phyloP scores from a whole-genome alignment of 2,113 vertebrate species.

The Mola mola region DNA sequence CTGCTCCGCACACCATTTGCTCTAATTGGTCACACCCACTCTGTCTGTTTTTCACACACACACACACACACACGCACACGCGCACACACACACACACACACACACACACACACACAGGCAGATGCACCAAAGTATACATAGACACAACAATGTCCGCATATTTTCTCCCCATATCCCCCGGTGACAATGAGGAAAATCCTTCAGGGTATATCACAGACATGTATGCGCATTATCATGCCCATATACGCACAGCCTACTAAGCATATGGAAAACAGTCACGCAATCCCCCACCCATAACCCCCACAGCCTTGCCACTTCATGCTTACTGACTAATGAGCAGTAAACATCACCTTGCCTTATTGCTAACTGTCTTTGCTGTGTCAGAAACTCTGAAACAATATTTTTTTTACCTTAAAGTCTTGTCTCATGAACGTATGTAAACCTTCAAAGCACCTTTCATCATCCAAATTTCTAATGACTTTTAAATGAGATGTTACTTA shows the following conservation, averaged over 20 bases:
- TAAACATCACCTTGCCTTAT: not conserved
- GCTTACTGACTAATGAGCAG: slow-evolving; percentile 23
- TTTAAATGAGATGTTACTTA: slow-evolving; percentile 1
- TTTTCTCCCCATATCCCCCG: slow-evolving; percentile 24
- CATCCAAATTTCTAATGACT: not conserved
- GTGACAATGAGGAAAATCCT: slow-evolving; percentile 55
- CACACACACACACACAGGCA: slow-evolving; percentile 28
- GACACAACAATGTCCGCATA: slow-evolving; percentile 52
- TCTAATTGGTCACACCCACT: slow-evolving; percentile 67
- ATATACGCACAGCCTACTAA: slow-evolving; percentile 49
- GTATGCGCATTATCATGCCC: slow-evolving; percentile 48
- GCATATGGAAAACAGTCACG: slow-evolving; percentile 63
- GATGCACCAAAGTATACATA: slow-evolving; percentile 41
- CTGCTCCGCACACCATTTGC: slow-evolving; percentile 60
- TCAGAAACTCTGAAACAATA: not conserved
- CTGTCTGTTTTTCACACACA: slow-evolving; percentile 7
- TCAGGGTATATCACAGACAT: slow-evolving; percentile 56
- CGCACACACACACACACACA: slow-evolving; percentile 21
- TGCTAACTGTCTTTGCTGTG: not conserved
- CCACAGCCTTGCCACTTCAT: slow-evolving; percentile 21
- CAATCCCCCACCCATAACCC: slow-evolving; percentile 28
- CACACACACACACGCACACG: slow-evolving; percentile 16
- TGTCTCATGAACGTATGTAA: not conserved
- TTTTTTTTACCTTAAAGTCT: too few species aligned
- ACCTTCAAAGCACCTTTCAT: not conserved